phyloP scores from a whole-genome alignment of 2,888 invertebrate genomes.

The Sceliomorpha sp. region DNA sequence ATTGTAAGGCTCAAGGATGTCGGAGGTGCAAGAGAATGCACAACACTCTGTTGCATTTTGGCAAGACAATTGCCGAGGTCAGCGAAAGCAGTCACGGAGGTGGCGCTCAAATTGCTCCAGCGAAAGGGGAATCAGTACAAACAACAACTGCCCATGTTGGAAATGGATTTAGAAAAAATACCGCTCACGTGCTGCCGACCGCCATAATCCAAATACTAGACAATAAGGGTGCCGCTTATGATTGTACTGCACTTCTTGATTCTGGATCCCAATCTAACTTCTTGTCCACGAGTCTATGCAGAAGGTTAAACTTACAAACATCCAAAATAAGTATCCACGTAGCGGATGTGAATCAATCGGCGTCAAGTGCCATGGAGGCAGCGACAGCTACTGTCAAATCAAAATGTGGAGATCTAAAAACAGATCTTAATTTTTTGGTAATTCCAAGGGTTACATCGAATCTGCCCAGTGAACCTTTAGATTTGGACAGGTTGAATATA shows the following conservation, averaged over 20 bases:
- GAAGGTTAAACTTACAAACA: neutral
- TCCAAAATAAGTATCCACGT: neutral
- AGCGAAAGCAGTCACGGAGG: no score
- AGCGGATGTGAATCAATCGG: conserved; percentile 1
- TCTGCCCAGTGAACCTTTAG: conserved; percentile 19
- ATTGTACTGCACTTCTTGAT: conserved; percentile 14
- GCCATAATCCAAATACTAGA: conserved; percentile 4
- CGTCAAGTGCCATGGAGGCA: neutral
- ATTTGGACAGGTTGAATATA: conserved; percentile 11
- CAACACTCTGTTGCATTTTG: no score
- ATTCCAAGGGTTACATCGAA: conserved; percentile 16
- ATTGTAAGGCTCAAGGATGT: no score
- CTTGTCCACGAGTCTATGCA: neutral
- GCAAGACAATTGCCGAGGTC: no score
- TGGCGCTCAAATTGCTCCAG: no score
- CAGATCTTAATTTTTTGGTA: conserved; percentile 6
- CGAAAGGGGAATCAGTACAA: no score
- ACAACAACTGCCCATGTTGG: no score
- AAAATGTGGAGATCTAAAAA: neutral
- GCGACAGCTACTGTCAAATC: conserved; percentile 2
- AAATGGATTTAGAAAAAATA: no score
- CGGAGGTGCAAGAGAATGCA: no score
- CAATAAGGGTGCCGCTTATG: neutral
- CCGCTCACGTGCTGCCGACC: neutral
- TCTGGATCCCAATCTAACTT: neutral